phyloP scores from a whole-genome alignment of 2,888 invertebrate species.

The Lepidocyrtoides sp. region DNA sequence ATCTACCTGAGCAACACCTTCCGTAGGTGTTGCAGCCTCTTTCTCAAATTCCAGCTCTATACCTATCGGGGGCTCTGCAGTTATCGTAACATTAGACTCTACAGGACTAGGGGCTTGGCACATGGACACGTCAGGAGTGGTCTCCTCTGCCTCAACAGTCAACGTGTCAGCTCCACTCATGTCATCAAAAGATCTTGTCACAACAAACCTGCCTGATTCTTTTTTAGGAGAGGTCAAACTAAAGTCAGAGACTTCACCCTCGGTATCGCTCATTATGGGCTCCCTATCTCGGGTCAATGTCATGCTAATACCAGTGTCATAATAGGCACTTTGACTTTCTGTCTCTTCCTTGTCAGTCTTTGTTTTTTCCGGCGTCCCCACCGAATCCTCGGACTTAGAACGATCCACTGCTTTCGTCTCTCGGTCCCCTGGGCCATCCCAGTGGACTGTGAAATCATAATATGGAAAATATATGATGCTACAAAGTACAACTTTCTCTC shows the following conservation, averaged over 20 bases:
- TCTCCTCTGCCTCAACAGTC: slow-evolving; percentile 79
- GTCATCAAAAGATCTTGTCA: slow-evolving; percentile 82
- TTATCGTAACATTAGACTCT: slow-evolving; percentile 77
- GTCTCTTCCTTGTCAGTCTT: slow-evolving; percentile 83
- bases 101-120: slow-evolving; percentile 81
- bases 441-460: slow-evolving; percentile 85
- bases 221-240: slow-evolving; percentile 84
- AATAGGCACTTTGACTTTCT: slow-evolving; percentile 84
- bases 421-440: slow-evolving; percentile 85
- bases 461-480: slow-evolving; percentile 78
- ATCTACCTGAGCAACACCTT: slow-evolving; percentile 64
- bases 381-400: slow-evolving; percentile 84
- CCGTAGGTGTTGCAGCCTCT: slow-evolving; percentile 52
- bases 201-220: slow-evolving; percentile 77
- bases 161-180: slow-evolving; percentile 80
- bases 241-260: slow-evolving; percentile 84
- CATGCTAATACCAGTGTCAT: slow-evolving; percentile 85
- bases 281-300: slow-evolving; percentile 82
- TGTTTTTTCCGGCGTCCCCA: slow-evolving; percentile 83
- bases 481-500: slow-evolving; percentile 66
- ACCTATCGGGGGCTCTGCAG: slow-evolving; percentile 72
- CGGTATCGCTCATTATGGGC: slow-evolving; percentile 84
- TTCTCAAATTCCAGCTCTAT: slow-evolving; percentile 77
- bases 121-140: slow-evolving; percentile 73
- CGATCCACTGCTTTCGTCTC: slow-evolving; percentile 84